phyloP scores from a whole-genome alignment of 2,797 vertebrate species.

The Hafferia zeledoni region DNA sequence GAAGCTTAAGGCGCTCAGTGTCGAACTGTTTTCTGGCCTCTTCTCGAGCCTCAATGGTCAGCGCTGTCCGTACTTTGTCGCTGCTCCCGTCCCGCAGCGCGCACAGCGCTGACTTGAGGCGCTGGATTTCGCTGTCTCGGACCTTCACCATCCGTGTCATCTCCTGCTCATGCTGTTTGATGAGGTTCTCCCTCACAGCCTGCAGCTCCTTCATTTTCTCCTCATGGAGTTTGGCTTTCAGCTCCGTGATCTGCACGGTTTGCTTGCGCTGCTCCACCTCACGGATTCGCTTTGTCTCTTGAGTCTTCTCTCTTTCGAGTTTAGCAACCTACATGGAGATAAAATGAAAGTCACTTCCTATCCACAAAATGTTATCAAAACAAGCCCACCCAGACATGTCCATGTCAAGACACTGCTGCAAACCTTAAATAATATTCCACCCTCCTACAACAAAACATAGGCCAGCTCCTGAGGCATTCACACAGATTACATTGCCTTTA shows the following conservation, averaged over 20 bases:
- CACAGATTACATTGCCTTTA: neutral
- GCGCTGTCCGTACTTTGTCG: conserved; percentile 93
- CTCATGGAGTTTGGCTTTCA: conserved; percentile 95
- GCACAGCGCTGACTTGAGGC: conserved; percentile 89
- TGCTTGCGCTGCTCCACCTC: conserved; percentile 98
- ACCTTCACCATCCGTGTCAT: conserved; percentile 92
- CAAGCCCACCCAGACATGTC: neutral
- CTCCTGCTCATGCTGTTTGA: conserved; percentile 95
- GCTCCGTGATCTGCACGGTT: conserved; percentile 92
- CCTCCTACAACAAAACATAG: neutral
- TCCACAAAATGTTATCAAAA: neutral
- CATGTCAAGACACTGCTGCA: neutral
- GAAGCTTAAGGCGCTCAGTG: conserved; percentile 92
- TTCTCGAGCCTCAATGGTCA: conserved; percentile 93
- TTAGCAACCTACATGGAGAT: conserved; percentile 86
- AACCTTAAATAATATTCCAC: neutral
- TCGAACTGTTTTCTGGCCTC: conserved; percentile 98
- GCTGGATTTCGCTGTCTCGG: conserved; percentile 94
- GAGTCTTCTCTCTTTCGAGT: conserved; percentile 96
- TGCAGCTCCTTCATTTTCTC: conserved; percentile 98
- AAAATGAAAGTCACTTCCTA: neutral
- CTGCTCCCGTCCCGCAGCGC: conserved; percentile 93
- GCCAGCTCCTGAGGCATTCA: neutral
- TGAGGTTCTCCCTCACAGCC: conserved; percentile 90
- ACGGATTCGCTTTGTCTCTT: conserved; percentile 93